Conservation (phyloP, 2,113 vertebrate species). For the Axis porcinus region DNA sequence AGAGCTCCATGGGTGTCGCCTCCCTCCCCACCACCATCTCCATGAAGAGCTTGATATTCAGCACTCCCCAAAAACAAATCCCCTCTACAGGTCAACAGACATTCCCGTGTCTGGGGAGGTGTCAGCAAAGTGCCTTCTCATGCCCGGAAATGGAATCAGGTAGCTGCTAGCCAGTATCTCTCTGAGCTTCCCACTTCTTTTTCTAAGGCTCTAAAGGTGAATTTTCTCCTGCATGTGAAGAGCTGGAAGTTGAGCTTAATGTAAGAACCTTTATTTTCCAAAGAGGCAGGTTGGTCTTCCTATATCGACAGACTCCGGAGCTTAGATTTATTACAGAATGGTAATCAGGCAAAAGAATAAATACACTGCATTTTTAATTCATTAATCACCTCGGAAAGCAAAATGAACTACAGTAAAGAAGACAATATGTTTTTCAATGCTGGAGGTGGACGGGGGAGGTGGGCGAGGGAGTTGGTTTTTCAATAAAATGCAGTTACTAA, state of each 20-base stretch:
- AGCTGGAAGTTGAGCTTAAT: conserved; percentile 75
- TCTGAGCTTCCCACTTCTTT: not conserved
- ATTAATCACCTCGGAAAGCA: conserved; percentile 83
- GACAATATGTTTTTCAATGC: conserved; percentile 77
- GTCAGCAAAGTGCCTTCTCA: not conserved
- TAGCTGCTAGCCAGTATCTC: not conserved
- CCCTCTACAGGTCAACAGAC: not conserved
- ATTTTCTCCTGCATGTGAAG: conserved; percentile 66
- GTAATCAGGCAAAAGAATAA: conserved; percentile 85
- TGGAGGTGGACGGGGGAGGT: conserved; percentile 20
- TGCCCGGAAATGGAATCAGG: not conserved
- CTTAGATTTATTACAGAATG: conserved; percentile 85
- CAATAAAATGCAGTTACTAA: conserved; percentile 64
- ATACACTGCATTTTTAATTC: conserved; percentile 81
- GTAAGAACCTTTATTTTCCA: conserved; percentile 78
- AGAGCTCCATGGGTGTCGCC: not conserved
- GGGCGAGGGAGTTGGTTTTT: conserved; percentile 20
- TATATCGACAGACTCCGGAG: conserved; percentile 78
- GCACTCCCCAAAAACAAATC: not conserved
- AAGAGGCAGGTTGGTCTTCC: conserved; percentile 78
- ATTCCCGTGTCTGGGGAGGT: not conserved
- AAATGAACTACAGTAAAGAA: conserved; percentile 80
- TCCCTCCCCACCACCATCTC: not conserved
- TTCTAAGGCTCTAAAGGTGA: conserved; percentile 62
- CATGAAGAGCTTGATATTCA: not conserved